Evolutionary conservation across 1,140 invertebrate species (phyloP), one percentile per base, ranked within the genome.

Genomic region (Macrobrachium rosenbergii): DNA sequence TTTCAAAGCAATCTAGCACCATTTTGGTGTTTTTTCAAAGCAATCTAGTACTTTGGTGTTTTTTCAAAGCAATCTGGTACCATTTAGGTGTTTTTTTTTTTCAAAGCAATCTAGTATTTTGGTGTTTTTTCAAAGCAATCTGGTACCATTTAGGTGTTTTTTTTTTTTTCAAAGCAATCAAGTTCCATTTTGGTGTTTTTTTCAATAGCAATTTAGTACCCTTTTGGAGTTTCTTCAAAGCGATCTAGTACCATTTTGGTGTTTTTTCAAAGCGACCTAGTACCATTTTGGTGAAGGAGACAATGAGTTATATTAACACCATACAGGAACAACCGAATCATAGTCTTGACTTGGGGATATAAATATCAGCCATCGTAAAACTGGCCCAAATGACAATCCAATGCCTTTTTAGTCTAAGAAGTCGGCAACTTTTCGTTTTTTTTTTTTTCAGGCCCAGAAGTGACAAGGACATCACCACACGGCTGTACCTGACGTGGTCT

Each of bases 401-500:
- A 37, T 37, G 3, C 28, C 1, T 3, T 37, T 37, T 1, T 37
- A 37, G 28, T 37, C 1, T 3, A 37, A 37, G 28, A 37, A 37
- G 28, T 37, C 28, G 3, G 1, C 28, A 37, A 1, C 28, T 37
- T 37, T 3, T 3, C 28, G 1, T 37, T 37, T 37, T 37, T 37
- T 37, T 16, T 21, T 62, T 58, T 37, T 6, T 2, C 69, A 83
- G 81, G 14, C 81, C 52, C 43, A 19, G 23, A 37, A 14, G 59
- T 37, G 45, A 67, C 16, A 58, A 73, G 67, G 58, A 23, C 43
- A 17, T 83, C 0, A n/a, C 73, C 37, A 58, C 64, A 3, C 45
- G 58, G 69, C 21, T 83, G 45, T 83, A 83, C 52, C 10, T 83
- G 45, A 60, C 69, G 11, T 83, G 81, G 81, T 83, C 81, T 0